These are phyloP conservation scores for Pollenia angustigena DNA, from an alignment of 2,888 invertebrate genomes.

Conservation along the genomic window DNA sequence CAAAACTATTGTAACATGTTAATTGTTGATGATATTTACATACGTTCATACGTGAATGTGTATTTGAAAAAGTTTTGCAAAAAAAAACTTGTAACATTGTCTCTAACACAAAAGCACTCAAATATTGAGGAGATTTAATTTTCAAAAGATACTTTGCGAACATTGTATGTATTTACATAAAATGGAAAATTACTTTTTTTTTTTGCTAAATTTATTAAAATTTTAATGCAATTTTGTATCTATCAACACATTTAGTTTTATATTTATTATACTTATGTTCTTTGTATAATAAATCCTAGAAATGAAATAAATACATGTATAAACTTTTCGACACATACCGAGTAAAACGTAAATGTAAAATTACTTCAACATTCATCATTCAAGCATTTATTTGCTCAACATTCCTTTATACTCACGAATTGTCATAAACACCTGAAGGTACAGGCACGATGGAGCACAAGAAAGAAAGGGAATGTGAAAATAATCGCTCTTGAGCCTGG, in stretches of 20 bases:
- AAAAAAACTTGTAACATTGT: constrained; percentile 1
- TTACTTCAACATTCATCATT: background rate
- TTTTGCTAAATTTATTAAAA: constrained; percentile 1
- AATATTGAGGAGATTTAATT: background rate
- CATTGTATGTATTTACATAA: background rate
- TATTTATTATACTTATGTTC: constrained; percentile 1
- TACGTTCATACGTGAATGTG: background rate
- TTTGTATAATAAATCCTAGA: constrained; percentile 14
- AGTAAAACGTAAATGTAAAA: background rate
- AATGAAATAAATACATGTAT: background rate
- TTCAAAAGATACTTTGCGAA: background rate
- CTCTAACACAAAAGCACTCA: background rate
- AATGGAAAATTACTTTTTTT: background rate
- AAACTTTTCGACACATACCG: background rate
- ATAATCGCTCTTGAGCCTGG: background rate
- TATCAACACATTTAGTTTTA: background rate
- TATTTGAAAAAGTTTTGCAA: background rate
- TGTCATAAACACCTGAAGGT: constrained; percentile 46
- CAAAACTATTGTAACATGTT: constrained; percentile 57
- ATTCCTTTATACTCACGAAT: background rate
- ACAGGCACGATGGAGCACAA: background rate
- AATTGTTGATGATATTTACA: constrained; percentile 17
- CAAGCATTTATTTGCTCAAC: background rate
- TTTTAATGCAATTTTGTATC: constrained; percentile 2
- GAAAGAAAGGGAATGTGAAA: background rate